Conservation (phyloP, 2,113 vertebrate species). For the Hucho hucho region DNA sequence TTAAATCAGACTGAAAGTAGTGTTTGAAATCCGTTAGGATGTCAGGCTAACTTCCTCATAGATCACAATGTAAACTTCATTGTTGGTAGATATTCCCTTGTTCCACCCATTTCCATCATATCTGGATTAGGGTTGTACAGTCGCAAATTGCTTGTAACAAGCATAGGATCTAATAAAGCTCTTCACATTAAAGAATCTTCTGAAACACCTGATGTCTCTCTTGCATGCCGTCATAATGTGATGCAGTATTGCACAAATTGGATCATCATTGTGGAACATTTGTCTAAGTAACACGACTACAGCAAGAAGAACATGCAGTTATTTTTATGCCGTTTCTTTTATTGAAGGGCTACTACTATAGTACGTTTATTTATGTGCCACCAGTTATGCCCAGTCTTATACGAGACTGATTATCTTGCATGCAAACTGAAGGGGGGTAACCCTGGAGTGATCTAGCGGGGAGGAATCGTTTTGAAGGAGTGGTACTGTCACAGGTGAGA, state of each 20-base stretch:
- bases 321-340: too few relatives aligned
- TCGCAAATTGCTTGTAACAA: conserved; percentile 24
- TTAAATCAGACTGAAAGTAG: too few relatives aligned
- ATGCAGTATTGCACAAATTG: too few relatives aligned
- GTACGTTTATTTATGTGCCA: too few relatives aligned
- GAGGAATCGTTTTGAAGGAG: neutral
- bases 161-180: conserved; percentile 49
- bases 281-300: too few relatives aligned
- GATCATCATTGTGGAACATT: too few relatives aligned
- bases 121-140: conserved; percentile 8
- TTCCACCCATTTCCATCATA: neutral
- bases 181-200: conserved; percentile 11
- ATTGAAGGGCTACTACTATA: too few relatives aligned
- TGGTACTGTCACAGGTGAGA: neutral
- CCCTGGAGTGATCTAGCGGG: neutral
- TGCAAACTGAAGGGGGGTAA: too few relatives aligned
- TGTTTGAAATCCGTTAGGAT: too few relatives aligned
- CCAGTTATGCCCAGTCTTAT: too few relatives aligned
- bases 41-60: neutral
- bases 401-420: neutral
- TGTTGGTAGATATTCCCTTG: neutral
- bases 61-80: neutral
- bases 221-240: too few relatives aligned
- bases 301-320: too few relatives aligned
- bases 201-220: neutral